Percentiles rank a stretch among this genome's conserved stretches.
These are phyloP conservation scores for Dryobota labecula DNA, from an alignment of 2,888 invertebrate species.

Conservation along the genomic window DNA sequence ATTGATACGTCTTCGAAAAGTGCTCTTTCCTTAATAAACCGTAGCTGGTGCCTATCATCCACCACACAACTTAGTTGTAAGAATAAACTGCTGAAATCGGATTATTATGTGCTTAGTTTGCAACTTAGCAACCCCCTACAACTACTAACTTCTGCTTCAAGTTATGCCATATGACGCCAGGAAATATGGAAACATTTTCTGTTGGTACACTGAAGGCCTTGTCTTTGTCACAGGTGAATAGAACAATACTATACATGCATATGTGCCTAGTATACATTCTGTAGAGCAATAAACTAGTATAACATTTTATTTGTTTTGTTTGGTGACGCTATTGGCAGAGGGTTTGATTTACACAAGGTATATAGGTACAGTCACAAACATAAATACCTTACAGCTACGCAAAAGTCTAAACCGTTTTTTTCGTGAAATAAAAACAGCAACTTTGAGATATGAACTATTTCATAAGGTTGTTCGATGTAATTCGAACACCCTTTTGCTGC, in stretches of 20 bases:
- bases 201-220: not conserved
- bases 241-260: not conserved
- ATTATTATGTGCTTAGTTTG: constrained; percentile 56
- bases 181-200: constrained; percentile 19
- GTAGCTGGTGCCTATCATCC: constrained; percentile 21
- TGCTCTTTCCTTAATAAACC: constrained; percentile 6
- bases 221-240: constrained; percentile 2
- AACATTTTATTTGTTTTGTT: constrained; percentile 28
- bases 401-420: not conserved
- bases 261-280: not conserved
- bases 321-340: constrained; percentile 12
- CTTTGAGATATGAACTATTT: not conserved
- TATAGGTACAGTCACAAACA: not conserved
- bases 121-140: constrained; percentile 31
- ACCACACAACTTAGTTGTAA: constrained; percentile 21
- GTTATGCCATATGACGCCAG: constrained; percentile 38
- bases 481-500: no score
- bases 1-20: not conserved
- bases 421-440: not conserved
- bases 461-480: no score
- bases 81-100: constrained; percentile 50
- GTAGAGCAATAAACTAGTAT: constrained; percentile 8
- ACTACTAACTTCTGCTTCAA: constrained; percentile 43
- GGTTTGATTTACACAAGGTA: constrained; percentile 33
- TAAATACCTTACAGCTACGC: no score